Conservation (phyloP, 2,888 invertebrate species). For the Drosophila barbarae region DNA sequence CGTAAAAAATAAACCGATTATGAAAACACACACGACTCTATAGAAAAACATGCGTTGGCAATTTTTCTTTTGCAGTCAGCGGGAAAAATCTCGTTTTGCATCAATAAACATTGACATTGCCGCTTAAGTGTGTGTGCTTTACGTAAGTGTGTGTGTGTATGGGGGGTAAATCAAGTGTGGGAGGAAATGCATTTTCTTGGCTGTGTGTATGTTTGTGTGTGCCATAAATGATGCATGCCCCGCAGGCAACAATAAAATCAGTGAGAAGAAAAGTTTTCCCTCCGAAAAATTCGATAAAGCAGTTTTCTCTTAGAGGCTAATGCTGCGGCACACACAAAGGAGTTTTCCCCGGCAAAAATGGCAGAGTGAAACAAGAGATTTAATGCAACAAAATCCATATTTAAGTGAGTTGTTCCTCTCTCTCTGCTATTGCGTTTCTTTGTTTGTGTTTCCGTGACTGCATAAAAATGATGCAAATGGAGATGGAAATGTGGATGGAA, state of each 20-base stretch:
- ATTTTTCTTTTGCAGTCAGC: constrained; percentile 44
- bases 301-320: constrained; percentile 11
- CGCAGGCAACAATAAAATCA: constrained; percentile 33
- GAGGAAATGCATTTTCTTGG: constrained; percentile 41
- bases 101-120: constrained; percentile 72
- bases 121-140: constrained; percentile 25
- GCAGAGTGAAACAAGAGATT: constrained; percentile 30
- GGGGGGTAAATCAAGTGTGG: constrained; percentile 43
- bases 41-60: constrained; percentile 33
- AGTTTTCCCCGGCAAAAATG: constrained; percentile 2
- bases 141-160: constrained; percentile 4
- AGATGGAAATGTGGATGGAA: constrained; percentile 2
- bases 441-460: constrained; percentile 18
- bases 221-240: constrained; percentile 61
- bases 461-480: constrained; percentile 34
- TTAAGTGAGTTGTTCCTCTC: constrained; percentile 11
- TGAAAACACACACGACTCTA: constrained; percentile 21
- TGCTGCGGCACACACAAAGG: constrained; percentile 2
- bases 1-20: constrained; percentile 35
- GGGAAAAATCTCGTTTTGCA: constrained; percentile 67
- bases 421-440: constrained; percentile 3
- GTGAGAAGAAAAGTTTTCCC: constrained; percentile 14
- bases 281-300: constrained; percentile 17
- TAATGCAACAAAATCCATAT: constrained; percentile 36
- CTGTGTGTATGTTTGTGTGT: constrained; percentile 21